Evolutionary conservation across 92 coral and sea anemone species (phyloP).

Genomic region (Bergia sp.): DNA sequence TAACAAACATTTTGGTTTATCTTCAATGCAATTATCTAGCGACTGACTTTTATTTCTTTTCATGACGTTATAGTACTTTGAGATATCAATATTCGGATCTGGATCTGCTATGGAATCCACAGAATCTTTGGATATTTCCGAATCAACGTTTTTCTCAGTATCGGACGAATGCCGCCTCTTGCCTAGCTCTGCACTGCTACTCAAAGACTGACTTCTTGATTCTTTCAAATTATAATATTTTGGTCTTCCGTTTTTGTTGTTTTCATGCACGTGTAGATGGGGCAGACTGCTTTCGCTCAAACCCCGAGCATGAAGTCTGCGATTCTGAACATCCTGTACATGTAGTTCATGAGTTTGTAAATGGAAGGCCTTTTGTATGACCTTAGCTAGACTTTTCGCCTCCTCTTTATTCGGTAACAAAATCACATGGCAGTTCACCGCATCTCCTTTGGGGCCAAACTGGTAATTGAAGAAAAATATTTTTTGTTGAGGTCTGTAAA

Average conservation of each 20-base stretch:
- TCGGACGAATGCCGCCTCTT: slow-evolving; percentile 17
- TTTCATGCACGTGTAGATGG: slow-evolving; percentile 14
- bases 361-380: slow-evolving; percentile 75
- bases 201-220: slow-evolving; percentile 50
- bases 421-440: slow-evolving; percentile 84
- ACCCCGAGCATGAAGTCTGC: slow-evolving; percentile 74
- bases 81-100: neutral
- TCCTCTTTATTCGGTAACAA: slow-evolving; percentile 82
- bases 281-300: slow-evolving; percentile 76
- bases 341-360: slow-evolving; percentile 75
- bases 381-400: slow-evolving; percentile 94
- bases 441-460: slow-evolving; percentile 88
- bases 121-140: slow-evolving; percentile 40
- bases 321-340: slow-evolving; percentile 72
- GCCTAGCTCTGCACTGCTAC: slow-evolving; percentile 33
- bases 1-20: slow-evolving; percentile 23
- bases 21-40: neutral
- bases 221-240: slow-evolving; percentile 56
- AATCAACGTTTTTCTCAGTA: slow-evolving; percentile 22
- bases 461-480: slow-evolving; percentile 95
- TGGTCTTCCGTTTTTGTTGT: slow-evolving; percentile 1
- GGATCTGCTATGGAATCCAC: slow-evolving; percentile 15
- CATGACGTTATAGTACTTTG: neutral
- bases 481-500: slow-evolving; percentile 78
- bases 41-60: neutral